Evolutionary conservation across 2,888 invertebrate species (phyloP).

Genomic region (Euzophera pinguis): DNA sequence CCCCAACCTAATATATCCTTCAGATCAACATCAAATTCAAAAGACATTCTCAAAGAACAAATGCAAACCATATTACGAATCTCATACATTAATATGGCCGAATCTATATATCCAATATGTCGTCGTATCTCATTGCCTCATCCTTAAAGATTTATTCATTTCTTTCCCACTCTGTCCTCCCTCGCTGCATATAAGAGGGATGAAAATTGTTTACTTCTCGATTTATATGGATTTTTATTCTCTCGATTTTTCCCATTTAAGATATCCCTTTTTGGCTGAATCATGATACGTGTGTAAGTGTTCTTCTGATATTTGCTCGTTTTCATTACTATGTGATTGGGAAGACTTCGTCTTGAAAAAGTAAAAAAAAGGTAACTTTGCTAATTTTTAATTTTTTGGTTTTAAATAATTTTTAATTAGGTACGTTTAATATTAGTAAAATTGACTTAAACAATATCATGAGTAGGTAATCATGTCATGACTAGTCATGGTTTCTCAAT

Average conservation of each 20-base stretch:
- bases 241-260: slow-evolving; percentile 5
- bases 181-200: slow-evolving; percentile 24
- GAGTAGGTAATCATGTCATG: no score
- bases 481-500: no score
- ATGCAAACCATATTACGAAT: slow-evolving; percentile 3
- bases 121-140: slow-evolving; percentile 28
- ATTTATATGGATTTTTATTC: slow-evolving; percentile 22
- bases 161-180: slow-evolving; percentile 28
- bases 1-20: no score
- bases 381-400: no score
- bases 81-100: slow-evolving; percentile 14
- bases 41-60: neutral
- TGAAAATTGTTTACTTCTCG: slow-evolving; percentile 36
- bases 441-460: no score
- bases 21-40: neutral
- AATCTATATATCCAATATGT: slow-evolving; percentile 9
- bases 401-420: no score
- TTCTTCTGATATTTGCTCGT: no score
- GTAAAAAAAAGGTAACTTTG: no score
- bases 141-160: slow-evolving; percentile 54
- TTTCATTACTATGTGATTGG: no score
- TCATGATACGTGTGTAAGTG: neutral
- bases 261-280: neutral
- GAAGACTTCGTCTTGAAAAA: no score
- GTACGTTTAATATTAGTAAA: no score